A percentile compares a stretch with the other conserved stretches of the same genome.
Evolutionary conservation across 2,888 invertebrate genomes (phyloP).

Genomic region (Mesorhabditis belari): DNA sequence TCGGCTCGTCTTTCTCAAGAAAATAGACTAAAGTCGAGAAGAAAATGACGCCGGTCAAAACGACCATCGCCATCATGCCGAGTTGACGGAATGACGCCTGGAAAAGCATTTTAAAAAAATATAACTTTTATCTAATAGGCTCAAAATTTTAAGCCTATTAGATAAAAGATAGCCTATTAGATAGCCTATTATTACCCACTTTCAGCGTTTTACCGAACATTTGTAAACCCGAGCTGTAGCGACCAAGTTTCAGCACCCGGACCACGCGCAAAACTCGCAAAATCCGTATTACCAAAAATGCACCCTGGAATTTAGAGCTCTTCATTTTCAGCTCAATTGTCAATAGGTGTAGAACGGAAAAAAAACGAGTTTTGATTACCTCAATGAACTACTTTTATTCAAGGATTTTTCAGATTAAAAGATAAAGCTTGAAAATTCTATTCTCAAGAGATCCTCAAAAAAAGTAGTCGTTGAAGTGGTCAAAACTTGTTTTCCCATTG

Average conservation of each 20-base stretch:
- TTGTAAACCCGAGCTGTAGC: slow-evolving; percentile 46
- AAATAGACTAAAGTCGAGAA: slow-evolving; percentile 48
- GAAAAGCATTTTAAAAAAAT: background rate
- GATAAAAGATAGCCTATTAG: no score
- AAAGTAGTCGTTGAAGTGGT: no score
- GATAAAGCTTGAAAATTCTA: no score
- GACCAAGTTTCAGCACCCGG: slow-evolving; percentile 45
- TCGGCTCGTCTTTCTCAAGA: slow-evolving; percentile 47
- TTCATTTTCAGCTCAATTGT: background rate
- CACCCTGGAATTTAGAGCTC: slow-evolving; percentile 23
- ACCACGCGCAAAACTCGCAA: slow-evolving; percentile 46
- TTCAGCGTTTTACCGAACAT: slow-evolving; percentile 50
- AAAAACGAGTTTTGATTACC: background rate
- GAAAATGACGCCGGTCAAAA: slow-evolving; percentile 47
- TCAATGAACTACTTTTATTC: no score
- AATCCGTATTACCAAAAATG: slow-evolving; percentile 46
- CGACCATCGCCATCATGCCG: slow-evolving; percentile 50
- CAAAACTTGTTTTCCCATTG: no score
- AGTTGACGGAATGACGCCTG: slow-evolving; percentile 40
- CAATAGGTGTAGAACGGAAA: no score
- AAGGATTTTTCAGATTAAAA: no score
- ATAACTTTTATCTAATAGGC: no score
- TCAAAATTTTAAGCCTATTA: no score
- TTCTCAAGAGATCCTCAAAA: no score
- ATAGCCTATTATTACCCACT: slow-evolving; percentile 9